These are phyloP conservation scores for Harmothoe impar DNA, from an alignment of 2,888 invertebrate species.

Conservation along the genomic window DNA sequence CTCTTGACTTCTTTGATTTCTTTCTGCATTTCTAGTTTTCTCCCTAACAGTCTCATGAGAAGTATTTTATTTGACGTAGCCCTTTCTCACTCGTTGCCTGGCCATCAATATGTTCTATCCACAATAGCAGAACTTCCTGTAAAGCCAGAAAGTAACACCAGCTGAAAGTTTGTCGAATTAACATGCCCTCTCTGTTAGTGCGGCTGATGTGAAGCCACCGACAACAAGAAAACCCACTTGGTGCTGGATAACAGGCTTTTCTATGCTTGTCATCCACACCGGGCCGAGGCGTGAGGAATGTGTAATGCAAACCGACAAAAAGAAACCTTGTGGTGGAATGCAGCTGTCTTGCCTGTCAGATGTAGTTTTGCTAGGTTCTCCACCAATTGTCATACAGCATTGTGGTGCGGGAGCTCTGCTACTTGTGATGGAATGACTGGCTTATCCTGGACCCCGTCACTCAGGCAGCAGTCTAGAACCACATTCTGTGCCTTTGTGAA, in stretches of 20 bases:
- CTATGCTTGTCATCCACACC: slow-evolving; percentile 29
- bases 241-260: neutral
- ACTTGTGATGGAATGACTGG: neutral
- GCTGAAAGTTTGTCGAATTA: slow-evolving; percentile 22
- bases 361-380: neutral
- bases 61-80: neutral
- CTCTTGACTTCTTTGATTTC: too few species aligned
- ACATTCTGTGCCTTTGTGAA: neutral
- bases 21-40: too few species aligned
- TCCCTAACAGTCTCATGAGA: too few species aligned
- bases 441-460: neutral
- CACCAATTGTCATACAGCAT: slow-evolving; percentile 20
- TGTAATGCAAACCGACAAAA: slow-evolving; percentile 30
- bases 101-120: neutral
- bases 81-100: neutral
- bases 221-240: slow-evolving; percentile 56
- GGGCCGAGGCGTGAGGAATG: neutral
- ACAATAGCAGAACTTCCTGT: slow-evolving; percentile 27
- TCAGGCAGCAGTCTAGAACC: neutral
- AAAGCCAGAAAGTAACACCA: neutral
- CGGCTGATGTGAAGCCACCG: neutral
- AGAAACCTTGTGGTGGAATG: slow-evolving; percentile 33
- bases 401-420: neutral
- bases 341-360: slow-evolving; percentile 32
- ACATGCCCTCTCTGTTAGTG: slow-evolving; percentile 52